Base-by-base conservation (phyloP, 2,888 invertebrate genomes). In the Tridacna crocea region DNA sequence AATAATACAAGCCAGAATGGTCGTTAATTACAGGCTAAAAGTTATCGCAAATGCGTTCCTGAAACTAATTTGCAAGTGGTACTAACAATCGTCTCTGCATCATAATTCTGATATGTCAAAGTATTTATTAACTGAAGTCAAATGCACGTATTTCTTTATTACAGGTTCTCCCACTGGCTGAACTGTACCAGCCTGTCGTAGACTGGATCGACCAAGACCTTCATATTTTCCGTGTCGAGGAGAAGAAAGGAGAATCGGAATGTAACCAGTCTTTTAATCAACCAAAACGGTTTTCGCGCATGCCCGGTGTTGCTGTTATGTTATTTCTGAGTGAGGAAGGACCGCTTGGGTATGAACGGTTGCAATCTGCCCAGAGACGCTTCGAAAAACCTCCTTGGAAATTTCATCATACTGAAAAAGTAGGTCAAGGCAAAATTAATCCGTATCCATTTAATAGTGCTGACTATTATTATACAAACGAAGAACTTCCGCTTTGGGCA, bases 401-500 rank as follows among this genome's bases (percentile, higher is more conserved):
- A 72, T 91, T 92, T 77, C 93, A 93, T 77, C 92, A 93, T 85
- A 87, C 89, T 6, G 92, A 93, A 75, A 85, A 87, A 17, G 87
- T 92, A 13, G 78, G 83, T 12, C 79, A 88, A 24, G 89, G 89
- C 24, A 88, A 87, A 65, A 88, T 92, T 24, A 90, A 91, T 63
- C 84, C 88, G 0, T 89, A 91, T 77, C 90, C 91, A 11, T 88
- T 89, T 72, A 91, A 92, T 70, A 91, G 89, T 51, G 89, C 90
- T 79, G 92, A 93, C 87, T 93, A 91, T 78, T 93, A 88, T 84
- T 91, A 86, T 66, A 89, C 91, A 11, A 89, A 91, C 24, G 87
- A 87, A 22, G 91, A 93, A 82, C 88, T 91, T 77, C 93, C 93
- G 47, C 88, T 93, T 19, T 93, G 92, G 90, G 92, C 91, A 13